These are phyloP conservation scores for Aldrovandia affinis DNA, from an alignment of 2,797 vertebrate species.

Conservation along the genomic window DNA sequence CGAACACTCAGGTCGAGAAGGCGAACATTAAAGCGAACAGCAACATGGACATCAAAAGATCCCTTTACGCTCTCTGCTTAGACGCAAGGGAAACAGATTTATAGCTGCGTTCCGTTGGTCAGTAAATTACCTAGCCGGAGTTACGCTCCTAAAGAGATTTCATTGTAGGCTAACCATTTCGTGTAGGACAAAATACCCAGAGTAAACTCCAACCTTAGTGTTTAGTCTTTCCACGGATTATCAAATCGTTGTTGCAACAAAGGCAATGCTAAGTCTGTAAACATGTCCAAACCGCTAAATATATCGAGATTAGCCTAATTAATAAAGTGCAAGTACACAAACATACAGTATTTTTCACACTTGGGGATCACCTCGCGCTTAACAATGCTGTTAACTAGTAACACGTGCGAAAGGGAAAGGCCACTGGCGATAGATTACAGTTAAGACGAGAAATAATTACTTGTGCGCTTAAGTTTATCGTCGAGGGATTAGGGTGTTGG, in stretches of 20 bases:
- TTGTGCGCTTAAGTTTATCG: constrained; percentile 39
- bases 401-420: constrained; percentile 39
- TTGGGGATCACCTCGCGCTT: constrained; percentile 15
- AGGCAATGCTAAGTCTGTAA: constrained; percentile 52
- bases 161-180: constrained; percentile 10
- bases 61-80: constrained; percentile 92
- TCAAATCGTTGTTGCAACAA: constrained; percentile 52
- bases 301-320: background rate
- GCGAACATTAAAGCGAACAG: constrained; percentile 86
- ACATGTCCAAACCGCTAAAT: background rate
- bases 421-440: constrained; percentile 40
- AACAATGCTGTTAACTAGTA: constrained; percentile 17
- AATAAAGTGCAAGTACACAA: background rate
- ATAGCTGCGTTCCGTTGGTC: constrained; percentile 56
- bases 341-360: constrained; percentile 28
- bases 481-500: constrained; percentile 48
- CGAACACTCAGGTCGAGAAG: constrained; percentile 74
- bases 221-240: constrained; percentile 51
- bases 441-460: constrained; percentile 51
- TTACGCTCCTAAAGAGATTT: constrained; percentile 14
- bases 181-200: constrained; percentile 46
- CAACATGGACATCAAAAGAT: constrained; percentile 84
- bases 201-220: constrained; percentile 31
- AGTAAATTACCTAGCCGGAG: constrained; percentile 9
- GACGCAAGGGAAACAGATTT: constrained; percentile 91